Conservation (phyloP, 1,140 invertebrate species). For the Cepaea nemoralis region DNA sequence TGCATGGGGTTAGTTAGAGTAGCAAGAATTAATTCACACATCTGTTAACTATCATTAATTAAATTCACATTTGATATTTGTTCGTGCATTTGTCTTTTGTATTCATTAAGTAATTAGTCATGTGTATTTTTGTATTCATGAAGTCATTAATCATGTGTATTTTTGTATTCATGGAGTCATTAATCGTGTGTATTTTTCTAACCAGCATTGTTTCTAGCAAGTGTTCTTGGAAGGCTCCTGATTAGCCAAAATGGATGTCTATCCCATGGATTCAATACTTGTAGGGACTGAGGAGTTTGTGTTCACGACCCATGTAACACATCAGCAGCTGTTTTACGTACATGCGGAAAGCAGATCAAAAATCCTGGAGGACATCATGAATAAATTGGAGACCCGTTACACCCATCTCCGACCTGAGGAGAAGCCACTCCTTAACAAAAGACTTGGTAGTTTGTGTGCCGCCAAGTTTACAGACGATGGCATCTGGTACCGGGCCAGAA, state of each 20-base stretch:
- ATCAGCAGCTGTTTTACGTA: slow-evolving; percentile 73
- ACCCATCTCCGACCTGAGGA: slow-evolving; percentile 43
- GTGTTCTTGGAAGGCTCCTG: no score
- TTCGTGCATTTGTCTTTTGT: no score
- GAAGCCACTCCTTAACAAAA: slow-evolving; percentile 40
- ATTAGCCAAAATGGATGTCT: slow-evolving; percentile 20
- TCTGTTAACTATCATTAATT: no score
- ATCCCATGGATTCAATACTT: slow-evolving; percentile 24
- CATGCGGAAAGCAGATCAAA: slow-evolving; percentile 68
- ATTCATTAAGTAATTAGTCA: no score
- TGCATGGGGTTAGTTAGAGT: no score
- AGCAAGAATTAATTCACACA: no score
- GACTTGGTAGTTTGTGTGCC: slow-evolving; percentile 78
- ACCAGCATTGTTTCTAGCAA: no score
- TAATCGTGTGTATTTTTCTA: no score
- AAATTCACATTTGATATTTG: no score
- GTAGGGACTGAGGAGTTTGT: slow-evolving; percentile 51
- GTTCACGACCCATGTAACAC: slow-evolving; percentile 61
- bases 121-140: no score
- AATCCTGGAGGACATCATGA: slow-evolving; percentile 72
- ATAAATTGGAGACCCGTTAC: slow-evolving; percentile 64
- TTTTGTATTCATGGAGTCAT: no score
- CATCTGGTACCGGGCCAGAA: slow-evolving; percentile 84
- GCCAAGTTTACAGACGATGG: slow-evolving; percentile 82
- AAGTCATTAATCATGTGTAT: no score